Conservation (phyloP, 2,797 vertebrate genomes). For the Micropoecilia bifurca region DNA sequence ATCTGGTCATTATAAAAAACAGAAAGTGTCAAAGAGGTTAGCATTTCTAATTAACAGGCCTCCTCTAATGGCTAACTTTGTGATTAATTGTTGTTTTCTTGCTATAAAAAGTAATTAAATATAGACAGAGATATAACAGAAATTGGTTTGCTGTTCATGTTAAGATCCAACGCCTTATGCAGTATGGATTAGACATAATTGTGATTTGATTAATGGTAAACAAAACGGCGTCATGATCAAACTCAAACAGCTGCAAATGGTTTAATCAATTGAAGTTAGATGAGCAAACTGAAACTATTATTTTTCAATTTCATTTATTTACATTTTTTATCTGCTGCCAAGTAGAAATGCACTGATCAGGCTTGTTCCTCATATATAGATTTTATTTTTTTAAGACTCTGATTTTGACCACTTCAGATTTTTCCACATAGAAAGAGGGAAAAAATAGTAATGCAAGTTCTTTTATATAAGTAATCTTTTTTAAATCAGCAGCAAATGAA, state of each 20-base stretch:
- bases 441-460: not conserved
- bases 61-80: not conserved
- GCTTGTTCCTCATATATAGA: not conserved
- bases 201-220: conserved; percentile 9
- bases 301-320: not conserved
- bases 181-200: conserved; percentile 7
- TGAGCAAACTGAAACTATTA: not conserved
- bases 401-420: not conserved
- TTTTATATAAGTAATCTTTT: not conserved
- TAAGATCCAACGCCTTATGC: not conserved
- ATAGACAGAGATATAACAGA: not conserved
- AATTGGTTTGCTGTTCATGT: conserved; percentile 4
- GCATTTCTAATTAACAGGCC: not conserved
- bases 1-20: not conserved
- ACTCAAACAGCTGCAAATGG: not conserved
- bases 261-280: conserved; percentile 19
- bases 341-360: not conserved
- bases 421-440: not conserved
- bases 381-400: not conserved
- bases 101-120: conserved; percentile 1
- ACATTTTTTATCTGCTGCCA: not conserved
- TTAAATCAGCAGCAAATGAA: not conserved
- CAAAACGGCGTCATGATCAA: not conserved
- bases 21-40: not conserved
- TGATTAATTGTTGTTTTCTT: not conserved